Evolutionary conservation across 2,797 vertebrate species (phyloP).

Genomic region (Tapirus indicus): DNA sequence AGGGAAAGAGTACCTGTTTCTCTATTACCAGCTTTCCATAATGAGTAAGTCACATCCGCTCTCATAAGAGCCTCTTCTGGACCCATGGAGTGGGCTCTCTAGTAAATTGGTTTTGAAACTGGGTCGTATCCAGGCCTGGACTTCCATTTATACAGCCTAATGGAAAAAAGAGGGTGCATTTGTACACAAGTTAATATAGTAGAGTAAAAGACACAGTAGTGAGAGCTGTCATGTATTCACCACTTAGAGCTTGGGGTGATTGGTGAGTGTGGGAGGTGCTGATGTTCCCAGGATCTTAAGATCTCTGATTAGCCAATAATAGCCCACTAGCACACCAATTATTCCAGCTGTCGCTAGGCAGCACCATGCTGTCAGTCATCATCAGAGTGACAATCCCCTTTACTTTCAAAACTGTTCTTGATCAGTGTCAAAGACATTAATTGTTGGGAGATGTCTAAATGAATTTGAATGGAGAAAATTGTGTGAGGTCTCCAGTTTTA

Average conservation of each 20-base stretch:
- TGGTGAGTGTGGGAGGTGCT: conserved; percentile 55
- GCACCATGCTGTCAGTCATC: conserved; percentile 45
- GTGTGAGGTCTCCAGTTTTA: neutral
- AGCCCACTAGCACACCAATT: neutral
- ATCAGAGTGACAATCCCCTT: conserved; percentile 35
- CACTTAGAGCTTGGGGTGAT: neutral
- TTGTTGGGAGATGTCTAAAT: neutral
- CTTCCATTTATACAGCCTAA: conserved; percentile 51
- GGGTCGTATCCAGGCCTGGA: conserved; percentile 44
- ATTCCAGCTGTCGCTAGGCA: conserved; percentile 44
- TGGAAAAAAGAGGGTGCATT: neutral
- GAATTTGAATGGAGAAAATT: neutral
- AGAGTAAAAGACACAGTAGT: neutral
- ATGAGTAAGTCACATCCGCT: neutral
- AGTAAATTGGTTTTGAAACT: conserved; percentile 71
- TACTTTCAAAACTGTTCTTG: conserved; percentile 66
- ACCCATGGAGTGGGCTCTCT: conserved; percentile 39
- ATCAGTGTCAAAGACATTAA: conserved; percentile 17
- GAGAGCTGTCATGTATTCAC: neutral
- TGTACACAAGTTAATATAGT: neutral
- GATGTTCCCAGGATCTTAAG: conserved; percentile 48
- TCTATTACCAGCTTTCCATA: neutral
- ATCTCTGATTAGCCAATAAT: conserved; percentile 61
- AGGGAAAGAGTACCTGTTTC: neutral
- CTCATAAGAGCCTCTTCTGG: conserved; percentile 30